A percentile compares a stretch with the other conserved stretches of the same genome.
These are phyloP conservation scores for Coecobrya sp. DNA, from an alignment of 2,888 invertebrate species.

Conservation along the genomic window DNA sequence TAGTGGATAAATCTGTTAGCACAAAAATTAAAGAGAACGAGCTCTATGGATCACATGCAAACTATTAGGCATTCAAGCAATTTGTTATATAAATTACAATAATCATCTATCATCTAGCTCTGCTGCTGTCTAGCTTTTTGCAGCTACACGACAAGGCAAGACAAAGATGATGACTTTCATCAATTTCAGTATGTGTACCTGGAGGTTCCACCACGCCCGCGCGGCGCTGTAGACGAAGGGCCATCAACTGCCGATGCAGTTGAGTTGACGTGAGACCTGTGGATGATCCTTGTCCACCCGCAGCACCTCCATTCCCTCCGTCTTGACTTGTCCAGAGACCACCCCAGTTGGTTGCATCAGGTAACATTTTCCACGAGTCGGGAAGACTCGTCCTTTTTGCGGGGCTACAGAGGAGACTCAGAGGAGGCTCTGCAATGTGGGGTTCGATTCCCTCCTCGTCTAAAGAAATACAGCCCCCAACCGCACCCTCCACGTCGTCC, in stretches of 20 bases:
- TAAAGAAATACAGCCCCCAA: constrained; percentile 65
- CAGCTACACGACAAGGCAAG: constrained; percentile 52
- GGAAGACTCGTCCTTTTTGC: constrained; percentile 85
- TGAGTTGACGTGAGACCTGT: constrained; percentile 80
- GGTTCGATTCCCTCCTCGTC: constrained; percentile 81
- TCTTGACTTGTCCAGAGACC: constrained; percentile 55
- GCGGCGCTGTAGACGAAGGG: constrained; percentile 84
- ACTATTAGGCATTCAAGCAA: constrained; percentile 48
- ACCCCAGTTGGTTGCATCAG: constrained; percentile 66
- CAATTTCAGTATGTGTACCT: constrained; percentile 81
- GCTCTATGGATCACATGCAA: constrained; percentile 71
- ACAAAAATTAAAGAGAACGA: constrained; percentile 61
- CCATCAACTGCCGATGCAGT: constrained; percentile 85
- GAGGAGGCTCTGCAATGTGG: constrained; percentile 80
- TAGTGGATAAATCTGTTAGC: constrained; percentile 77
- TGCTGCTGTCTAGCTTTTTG: constrained; percentile 41
- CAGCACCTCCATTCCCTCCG: background rate
- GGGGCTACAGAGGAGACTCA: constrained; percentile 84
- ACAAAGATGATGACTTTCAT: background rate
- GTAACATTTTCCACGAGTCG: constrained; percentile 84
- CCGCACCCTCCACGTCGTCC: constrained; percentile 75
- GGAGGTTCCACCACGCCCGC: constrained; percentile 84
- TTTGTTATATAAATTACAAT: background rate
- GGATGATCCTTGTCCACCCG: background rate
- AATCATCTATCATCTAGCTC: constrained; percentile 23